phyloP scores from a whole-genome alignment of 2,888 invertebrate genomes.

The Drosophila birchii region DNA sequence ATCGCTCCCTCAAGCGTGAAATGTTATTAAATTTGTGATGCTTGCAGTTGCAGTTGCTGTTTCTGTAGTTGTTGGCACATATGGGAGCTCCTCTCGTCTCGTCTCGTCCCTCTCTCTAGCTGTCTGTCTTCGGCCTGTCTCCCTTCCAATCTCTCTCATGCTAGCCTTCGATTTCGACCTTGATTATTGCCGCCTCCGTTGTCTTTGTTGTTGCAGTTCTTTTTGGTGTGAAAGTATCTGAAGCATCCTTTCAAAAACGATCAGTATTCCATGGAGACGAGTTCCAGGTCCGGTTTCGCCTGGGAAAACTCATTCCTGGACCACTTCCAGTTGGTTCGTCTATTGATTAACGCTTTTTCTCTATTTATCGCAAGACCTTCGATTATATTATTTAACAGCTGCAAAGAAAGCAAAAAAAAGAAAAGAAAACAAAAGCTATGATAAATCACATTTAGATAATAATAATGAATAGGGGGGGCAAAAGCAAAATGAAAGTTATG shows the following conservation, averaged over 20 bases:
- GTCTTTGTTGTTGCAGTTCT: constrained; percentile 31
- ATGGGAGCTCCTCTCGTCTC: constrained; percentile 49
- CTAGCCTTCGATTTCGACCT: constrained; percentile 60
- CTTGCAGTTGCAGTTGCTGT: constrained; percentile 3
- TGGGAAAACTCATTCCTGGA: constrained; percentile 67
- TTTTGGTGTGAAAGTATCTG: constrained; percentile 41
- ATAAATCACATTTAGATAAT: constrained; percentile 35
- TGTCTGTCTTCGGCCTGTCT: constrained; percentile 26
- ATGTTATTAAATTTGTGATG: constrained; percentile 50
- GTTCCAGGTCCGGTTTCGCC: constrained; percentile 54
- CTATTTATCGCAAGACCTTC: constrained; percentile 69
- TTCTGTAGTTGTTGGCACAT: constrained; percentile 43
- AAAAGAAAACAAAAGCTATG: constrained; percentile 33
- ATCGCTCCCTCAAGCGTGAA: constrained; percentile 61
- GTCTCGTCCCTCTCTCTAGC: constrained; percentile 30
- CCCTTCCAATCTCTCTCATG: constrained; percentile 61
- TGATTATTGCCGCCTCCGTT: constrained; percentile 15
- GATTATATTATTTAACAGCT: constrained; percentile 73
- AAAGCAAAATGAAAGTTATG: constrained; percentile 67
- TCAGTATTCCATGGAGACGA: constrained; percentile 59
- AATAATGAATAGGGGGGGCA: constrained; percentile 16
- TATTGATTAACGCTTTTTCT: constrained; percentile 23
- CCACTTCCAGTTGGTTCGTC: constrained; percentile 26
- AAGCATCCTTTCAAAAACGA: constrained; percentile 50
- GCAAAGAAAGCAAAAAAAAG: constrained; percentile 62